These are phyloP conservation scores for Odontesthes bonariensis DNA, from an alignment of 2,113 vertebrate genomes.

Conservation along the genomic window DNA sequence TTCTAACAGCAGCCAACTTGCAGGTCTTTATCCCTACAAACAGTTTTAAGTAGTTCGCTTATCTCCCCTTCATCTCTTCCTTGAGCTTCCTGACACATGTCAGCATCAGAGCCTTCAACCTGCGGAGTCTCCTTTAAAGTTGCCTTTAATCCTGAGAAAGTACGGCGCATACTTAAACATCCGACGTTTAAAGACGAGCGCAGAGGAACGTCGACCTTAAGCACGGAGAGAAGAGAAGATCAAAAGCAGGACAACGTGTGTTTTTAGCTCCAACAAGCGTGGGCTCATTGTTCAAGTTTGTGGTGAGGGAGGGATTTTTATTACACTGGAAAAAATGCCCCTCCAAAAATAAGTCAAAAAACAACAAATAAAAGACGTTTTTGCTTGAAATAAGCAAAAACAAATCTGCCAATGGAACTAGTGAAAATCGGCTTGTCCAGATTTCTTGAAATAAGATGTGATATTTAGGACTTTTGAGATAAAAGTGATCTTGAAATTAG, in stretches of 20 bases:
- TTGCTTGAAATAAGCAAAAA: too few species aligned
- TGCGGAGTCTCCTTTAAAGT: slow-evolving; percentile 59
- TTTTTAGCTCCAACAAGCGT: slow-evolving; percentile 57
- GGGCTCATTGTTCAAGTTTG: slow-evolving; percentile 54
- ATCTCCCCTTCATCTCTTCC: slow-evolving; percentile 24
- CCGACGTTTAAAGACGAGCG: slow-evolving; percentile 42
- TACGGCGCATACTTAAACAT: slow-evolving; percentile 57
- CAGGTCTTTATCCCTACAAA: slow-evolving; percentile 57
- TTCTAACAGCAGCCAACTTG: not conserved
- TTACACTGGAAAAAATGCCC: too few species aligned
- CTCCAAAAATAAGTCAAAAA: too few species aligned
- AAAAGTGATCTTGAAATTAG: too few species aligned
- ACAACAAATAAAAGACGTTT: too few species aligned
- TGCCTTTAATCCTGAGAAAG: slow-evolving; percentile 67
- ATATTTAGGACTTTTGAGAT: too few species aligned
- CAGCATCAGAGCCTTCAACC: slow-evolving; percentile 54
- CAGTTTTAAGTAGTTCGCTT: slow-evolving; percentile 51
- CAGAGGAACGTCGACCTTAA: slow-evolving; percentile 71
- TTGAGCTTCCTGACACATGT: slow-evolving; percentile 50
- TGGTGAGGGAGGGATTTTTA: slow-evolving; percentile 30
- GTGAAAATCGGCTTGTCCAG: too few species aligned
- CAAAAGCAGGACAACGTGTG: slow-evolving; percentile 58
- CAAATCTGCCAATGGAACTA: too few species aligned
- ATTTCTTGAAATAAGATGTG: too few species aligned
- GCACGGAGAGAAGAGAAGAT: slow-evolving; percentile 57